phyloP scores from a whole-genome alignment of 2,888 invertebrate species.

The Rhingia rostrata region DNA sequence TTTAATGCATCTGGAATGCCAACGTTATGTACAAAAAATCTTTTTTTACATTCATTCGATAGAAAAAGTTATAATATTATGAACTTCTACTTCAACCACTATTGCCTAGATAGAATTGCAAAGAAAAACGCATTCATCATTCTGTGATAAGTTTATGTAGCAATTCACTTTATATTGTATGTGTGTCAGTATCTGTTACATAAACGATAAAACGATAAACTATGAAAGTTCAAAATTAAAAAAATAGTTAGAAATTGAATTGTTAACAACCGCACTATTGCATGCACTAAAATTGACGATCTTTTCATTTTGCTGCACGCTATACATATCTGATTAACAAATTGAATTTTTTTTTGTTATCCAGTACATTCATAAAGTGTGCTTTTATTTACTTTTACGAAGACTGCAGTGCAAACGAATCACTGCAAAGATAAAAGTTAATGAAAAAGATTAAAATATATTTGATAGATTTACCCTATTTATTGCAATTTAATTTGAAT shows the following conservation, averaged over 20 bases:
- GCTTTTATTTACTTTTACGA: too few relatives aligned
- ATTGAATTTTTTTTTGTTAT: too few relatives aligned
- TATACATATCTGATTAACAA: too few relatives aligned
- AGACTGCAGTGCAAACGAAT: too few relatives aligned
- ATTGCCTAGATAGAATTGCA: not conserved
- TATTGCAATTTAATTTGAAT: too few relatives aligned
- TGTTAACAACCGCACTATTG: conserved; percentile 11
- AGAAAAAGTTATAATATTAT: not conserved
- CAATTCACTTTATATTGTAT: conserved; percentile 16
- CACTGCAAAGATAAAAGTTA: too few relatives aligned
- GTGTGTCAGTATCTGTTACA: conserved; percentile 8
- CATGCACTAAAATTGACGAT: conserved; percentile 15
- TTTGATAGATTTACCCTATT: too few relatives aligned
- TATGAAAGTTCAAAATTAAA: not conserved
- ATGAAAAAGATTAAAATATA: too few relatives aligned
- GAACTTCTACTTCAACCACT: not conserved
- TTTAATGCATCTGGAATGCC: not conserved
- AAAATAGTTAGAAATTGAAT: conserved; percentile 1
- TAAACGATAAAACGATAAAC: not conserved
- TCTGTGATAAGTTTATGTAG: conserved; percentile 6
- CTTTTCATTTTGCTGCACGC: not conserved
- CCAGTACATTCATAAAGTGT: too few relatives aligned
- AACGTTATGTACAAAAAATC: not conserved
- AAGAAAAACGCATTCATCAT: conserved; percentile 32
- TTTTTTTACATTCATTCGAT: not conserved